Evolutionary conservation across 2,797 vertebrate genomes (phyloP), one percentile per base, ranked within the genome.

Genomic region (Chelmon rostratus): DNA sequence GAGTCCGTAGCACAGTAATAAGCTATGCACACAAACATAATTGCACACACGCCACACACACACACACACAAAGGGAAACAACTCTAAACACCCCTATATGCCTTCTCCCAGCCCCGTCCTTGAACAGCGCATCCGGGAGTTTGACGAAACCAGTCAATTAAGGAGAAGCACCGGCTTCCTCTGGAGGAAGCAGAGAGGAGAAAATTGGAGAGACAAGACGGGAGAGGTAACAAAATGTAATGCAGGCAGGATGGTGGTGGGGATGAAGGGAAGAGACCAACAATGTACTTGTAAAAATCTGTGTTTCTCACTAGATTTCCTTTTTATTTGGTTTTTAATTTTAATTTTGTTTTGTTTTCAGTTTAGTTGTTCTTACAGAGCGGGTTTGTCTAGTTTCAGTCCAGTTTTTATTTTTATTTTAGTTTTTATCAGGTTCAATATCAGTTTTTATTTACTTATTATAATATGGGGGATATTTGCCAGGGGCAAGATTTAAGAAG

Each of bases 111-210:
- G 58, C 31, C 59, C 68, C 21, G 37, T 74, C 67, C 71, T 85
- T 89, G 73, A 88, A 76, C 54, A 58, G 68, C 67, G 66, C 56
- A 69, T 80, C 62, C 25, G 73, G 76, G 54, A 77, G 56, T 87
- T 79, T 82, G 83, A 87, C 80, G 86, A 88, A 88, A 87, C 44
- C 83, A 83, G 88, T 83, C 87, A 92, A 93, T 92, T 92, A 92
- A 79, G 67, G 54, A 78, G 85, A 84, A 62, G 57, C 49, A n/a
- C 78, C 47, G 40, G 61, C 79, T 82, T 90, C 75, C 74, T 73
- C 71, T 61, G 65, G 80, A 82, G 76, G 61, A 66, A 82, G 68
- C 59, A 58, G 44, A 49, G 59, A 78, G 57, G 69, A 68, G 62
- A 72, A 73, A 78, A 83, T 35, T 80, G 69, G 67, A 84, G 28